These are phyloP conservation scores for Saccostrea echinata DNA, from an alignment of 1,140 invertebrate genomes.

Conservation along the genomic window DNA sequence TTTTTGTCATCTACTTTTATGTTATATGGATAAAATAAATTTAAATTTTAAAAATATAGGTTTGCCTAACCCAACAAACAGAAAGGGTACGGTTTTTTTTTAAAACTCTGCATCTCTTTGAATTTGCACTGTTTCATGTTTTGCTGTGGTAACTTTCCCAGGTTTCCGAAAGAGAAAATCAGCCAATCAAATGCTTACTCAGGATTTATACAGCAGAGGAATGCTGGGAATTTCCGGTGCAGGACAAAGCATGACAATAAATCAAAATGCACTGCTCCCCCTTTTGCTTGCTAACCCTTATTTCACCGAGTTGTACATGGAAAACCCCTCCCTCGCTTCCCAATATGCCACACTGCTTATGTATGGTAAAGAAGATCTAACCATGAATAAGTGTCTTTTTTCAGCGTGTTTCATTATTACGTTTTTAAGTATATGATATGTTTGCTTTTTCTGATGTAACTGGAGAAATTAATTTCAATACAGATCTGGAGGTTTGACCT, in stretches of 20 bases:
- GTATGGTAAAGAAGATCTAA: not conserved
- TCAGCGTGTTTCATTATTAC: no score
- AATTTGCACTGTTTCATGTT: not conserved
- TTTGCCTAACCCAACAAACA: not conserved
- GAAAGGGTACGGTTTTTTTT: not conserved
- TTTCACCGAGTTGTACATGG: slow-evolving; percentile 5
- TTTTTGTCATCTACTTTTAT: no score
- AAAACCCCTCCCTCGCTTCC: slow-evolving; percentile 11
- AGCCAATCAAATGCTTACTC: not conserved
- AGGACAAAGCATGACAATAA: not conserved
- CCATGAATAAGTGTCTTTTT: not conserved
- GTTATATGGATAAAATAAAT: not conserved
- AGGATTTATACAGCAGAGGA: not conserved
- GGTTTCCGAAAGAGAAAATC: not conserved
- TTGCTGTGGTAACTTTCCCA: not conserved
- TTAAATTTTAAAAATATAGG: not conserved
- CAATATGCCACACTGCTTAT: slow-evolving; percentile 1
- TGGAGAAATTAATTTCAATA: not conserved
- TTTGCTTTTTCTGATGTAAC: not conserved
- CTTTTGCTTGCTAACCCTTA: not conserved
- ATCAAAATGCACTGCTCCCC: not conserved
- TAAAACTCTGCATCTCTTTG: not conserved
- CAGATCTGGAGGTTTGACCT: not conserved
- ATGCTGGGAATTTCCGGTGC: not conserved
- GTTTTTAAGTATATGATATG: not conserved